phyloP scores from a whole-genome alignment of 1,140 invertebrate genomes.

The Wasmannia auropunctata region DNA sequence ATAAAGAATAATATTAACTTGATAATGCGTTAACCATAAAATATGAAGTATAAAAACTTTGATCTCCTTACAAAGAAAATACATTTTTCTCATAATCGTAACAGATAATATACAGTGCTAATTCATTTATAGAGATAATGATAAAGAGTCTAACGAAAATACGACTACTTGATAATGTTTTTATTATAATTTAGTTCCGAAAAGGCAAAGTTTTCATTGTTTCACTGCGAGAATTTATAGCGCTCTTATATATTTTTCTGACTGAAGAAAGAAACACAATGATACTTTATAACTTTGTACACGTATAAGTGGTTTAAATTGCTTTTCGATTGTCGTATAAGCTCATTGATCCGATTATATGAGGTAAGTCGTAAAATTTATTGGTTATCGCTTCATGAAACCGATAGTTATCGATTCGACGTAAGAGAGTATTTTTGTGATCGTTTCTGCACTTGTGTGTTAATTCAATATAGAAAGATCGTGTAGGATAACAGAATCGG shows the following conservation, averaged over 20 bases:
- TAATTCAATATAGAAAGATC: constrained; percentile 22
- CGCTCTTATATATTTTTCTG: neutral
- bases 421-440: constrained; percentile 32
- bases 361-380: constrained; percentile 50
- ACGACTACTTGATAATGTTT: too few species aligned
- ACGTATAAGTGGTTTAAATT: constrained; percentile 31
- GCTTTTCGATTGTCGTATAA: constrained; percentile 33
- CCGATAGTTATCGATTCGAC: constrained; percentile 2
- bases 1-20: neutral
- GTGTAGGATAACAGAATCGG: constrained; percentile 7
- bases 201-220: neutral
- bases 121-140: constrained; percentile 12
- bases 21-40: neutral
- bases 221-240: neutral
- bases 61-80: neutral
- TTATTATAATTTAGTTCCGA: neutral
- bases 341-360: constrained; percentile 46
- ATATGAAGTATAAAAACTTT: constrained; percentile 5
- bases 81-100: neutral
- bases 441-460: neutral
- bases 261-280: neutral
- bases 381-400: constrained; percentile 44
- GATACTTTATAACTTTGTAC: constrained; percentile 19
- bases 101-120: neutral
- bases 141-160: neutral